phyloP scores from a whole-genome alignment of 2,113 vertebrate genomes.

The Alethe diademata region DNA sequence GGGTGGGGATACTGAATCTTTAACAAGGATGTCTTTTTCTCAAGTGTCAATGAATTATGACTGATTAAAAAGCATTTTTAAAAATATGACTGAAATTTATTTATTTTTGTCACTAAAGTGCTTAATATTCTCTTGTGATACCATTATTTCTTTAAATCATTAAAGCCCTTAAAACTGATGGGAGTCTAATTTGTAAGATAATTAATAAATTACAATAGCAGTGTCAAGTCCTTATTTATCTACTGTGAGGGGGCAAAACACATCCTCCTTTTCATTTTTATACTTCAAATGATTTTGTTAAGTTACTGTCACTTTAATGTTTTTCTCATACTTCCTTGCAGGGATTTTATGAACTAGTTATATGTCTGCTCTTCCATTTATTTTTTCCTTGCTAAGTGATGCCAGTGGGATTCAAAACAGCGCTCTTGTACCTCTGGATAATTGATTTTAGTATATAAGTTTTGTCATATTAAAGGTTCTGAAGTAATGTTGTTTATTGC shows the following conservation, averaged over 20 bases:
- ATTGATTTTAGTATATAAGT: not conserved
- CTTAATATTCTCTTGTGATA: not conserved
- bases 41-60: not conserved
- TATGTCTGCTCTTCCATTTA: not conserved
- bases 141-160: not conserved
- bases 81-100: not conserved
- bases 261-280: not conserved
- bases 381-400: not conserved
- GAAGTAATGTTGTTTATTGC: not conserved
- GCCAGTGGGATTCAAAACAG: not conserved
- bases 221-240: not conserved
- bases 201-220: not conserved
- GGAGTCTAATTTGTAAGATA: not conserved
- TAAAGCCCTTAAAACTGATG: not conserved
- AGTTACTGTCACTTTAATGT: not conserved
- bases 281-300: not conserved
- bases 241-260: not conserved
- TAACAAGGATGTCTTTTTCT: constrained; percentile 10
- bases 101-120: not conserved
- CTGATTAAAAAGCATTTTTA: not conserved
- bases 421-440: not conserved
- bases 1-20: not conserved
- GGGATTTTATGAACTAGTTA: not conserved
- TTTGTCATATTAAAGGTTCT: not conserved
- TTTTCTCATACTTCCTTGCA: not conserved